These are phyloP conservation scores for Norana najaformis DNA, from an alignment of 2,888 invertebrate genomes.

Conservation along the genomic window DNA sequence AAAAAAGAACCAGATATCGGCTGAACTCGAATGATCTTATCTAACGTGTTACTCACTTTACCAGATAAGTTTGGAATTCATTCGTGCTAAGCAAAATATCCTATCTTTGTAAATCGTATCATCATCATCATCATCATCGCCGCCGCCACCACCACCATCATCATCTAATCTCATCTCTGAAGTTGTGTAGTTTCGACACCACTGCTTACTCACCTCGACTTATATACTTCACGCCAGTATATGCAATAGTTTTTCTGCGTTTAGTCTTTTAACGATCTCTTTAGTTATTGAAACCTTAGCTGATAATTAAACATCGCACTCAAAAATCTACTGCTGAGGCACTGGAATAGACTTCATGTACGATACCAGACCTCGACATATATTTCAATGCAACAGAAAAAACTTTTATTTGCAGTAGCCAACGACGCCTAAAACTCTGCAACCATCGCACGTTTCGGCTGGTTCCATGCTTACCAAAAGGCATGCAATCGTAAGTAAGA, in stretches of 20 bases:
- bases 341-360: neutral
- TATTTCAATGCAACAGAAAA: neutral
- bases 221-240: neutral
- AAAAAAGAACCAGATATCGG: too few species aligned
- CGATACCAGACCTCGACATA: neutral
- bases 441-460: neutral
- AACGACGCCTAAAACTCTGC: neutral
- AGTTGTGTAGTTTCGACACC: too few species aligned
- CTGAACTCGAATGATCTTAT: too few species aligned
- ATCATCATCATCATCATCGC: too few species aligned
- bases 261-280: neutral
- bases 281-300: neutral
- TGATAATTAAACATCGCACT: neutral
- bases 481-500: neutral
- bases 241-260: neutral
- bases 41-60: too few species aligned
- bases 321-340: neutral
- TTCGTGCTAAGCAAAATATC: too few species aligned
- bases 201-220: neutral
- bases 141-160: too few species aligned
- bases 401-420: conserved; percentile 13
- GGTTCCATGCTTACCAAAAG: neutral
- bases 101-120: too few species aligned
- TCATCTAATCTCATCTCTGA: too few species aligned
- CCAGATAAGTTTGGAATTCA: too few species aligned